Base-by-base conservation (phyloP, 2,888 invertebrate species). In the Odontomyia ornata region DNA sequence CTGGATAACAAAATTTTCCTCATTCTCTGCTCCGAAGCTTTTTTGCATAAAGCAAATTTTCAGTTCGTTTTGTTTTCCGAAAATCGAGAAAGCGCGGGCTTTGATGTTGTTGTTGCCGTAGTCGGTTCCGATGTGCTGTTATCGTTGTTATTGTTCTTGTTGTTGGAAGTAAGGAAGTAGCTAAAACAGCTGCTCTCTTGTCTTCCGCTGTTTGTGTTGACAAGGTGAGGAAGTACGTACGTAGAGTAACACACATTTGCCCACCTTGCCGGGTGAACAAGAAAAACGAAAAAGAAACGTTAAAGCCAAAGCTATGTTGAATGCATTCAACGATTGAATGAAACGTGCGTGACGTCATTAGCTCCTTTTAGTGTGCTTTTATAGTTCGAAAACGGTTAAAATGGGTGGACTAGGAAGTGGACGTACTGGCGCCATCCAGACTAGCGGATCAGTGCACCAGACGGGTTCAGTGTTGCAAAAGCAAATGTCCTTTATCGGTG, bases 391-490 rank as follows among this genome's bases (percentile, higher is more conserved):
- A 76, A 80, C 79, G 62, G 81, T 57, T 76, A 43, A 67, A 65
- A 79, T 76, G 82, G 77, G 36, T 77, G 72, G 57, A 71, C 62
- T 79, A 82, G 82, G 56, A 81, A 81, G 81, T 75, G 79, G 80
- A 76, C 80, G 77, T 21, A 36, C 23, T 73, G 73, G 73, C 60
- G 76, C 81, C 62, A 73, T 47, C 76, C 77, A 76, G 75, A 79
- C 47, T 73, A 79, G 75, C 11, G 82, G 81, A 47, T 82, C 80
- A 77, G 79, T 78, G 82, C 83, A 78, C 85, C 88, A 86, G 84
- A 87, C 87, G 85, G 88, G 84, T 78, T 82, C 83, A 47, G 82
- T 84, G 23, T 79, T 85, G 21, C 85, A 86, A 73, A 86, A 86
- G 73, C 86, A 86, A 79, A 82, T 86, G 81, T 85, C 86, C 30